Percentiles rank a stretch among this genome's conserved stretches.
These are phyloP conservation scores for Tenthredo distinguenda DNA, from an alignment of 2,888 invertebrate species.

Conservation along the genomic window DNA sequence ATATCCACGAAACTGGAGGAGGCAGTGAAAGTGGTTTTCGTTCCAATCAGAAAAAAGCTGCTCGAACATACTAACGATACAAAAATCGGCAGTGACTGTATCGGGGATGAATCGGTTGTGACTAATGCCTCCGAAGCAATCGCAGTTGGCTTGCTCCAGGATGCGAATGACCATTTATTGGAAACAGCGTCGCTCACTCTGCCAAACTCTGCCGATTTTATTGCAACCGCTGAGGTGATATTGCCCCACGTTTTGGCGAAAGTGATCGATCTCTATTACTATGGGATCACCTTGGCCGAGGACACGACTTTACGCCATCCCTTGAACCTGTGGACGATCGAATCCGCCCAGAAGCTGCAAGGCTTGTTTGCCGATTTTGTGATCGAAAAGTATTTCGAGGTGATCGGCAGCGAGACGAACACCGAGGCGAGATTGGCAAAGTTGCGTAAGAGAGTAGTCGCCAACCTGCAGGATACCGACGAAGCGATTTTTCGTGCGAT, in stretches of 20 bases:
- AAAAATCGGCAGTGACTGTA: not conserved
- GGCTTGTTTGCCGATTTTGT: not conserved
- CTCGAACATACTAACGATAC: not conserved
- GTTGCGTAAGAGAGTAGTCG: not conserved
- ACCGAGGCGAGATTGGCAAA: not conserved
- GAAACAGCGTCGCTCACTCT: not conserved
- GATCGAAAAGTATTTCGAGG: not conserved
- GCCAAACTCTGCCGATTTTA: not conserved
- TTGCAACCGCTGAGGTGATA: not conserved
- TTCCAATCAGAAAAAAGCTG: not conserved
- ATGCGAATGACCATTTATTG: not conserved
- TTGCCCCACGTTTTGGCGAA: not conserved
- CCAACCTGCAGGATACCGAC: not conserved
- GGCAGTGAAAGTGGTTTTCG: not conserved
- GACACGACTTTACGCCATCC: not conserved
- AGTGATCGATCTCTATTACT: not conserved
- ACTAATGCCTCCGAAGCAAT: not conserved
- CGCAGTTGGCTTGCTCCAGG: not conserved
- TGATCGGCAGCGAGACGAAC: not conserved
- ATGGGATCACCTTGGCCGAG: not conserved
- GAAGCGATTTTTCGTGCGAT: not conserved
- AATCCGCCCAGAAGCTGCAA: not conserved
- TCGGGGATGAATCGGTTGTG: not conserved
- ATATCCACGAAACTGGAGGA: not conserved
- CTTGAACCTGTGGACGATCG: not conserved